Evolutionary conservation across 2,888 invertebrate genomes (phyloP).

Genomic region (Drosophila emarginata): DNA sequence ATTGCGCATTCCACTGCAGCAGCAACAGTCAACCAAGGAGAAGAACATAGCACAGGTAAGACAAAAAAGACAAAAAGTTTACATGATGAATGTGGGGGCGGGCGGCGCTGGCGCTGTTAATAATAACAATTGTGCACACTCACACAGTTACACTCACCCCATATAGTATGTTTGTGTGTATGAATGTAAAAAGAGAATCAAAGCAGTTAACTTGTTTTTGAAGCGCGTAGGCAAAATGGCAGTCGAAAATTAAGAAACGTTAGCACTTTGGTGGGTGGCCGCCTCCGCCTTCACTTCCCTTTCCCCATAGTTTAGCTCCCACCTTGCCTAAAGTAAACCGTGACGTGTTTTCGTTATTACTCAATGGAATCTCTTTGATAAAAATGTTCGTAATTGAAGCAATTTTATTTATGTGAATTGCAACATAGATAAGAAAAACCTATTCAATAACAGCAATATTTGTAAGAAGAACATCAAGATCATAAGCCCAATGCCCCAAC

Average conservation of each 20-base stretch:
- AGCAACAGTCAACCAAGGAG: constrained; percentile 33
- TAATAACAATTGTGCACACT: constrained; percentile 64
- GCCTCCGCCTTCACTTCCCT: constrained; percentile 4
- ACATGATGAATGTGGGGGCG: constrained; percentile 39
- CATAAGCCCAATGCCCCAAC: background rate
- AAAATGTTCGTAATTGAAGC: constrained; percentile 3
- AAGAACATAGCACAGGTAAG: constrained; percentile 57
- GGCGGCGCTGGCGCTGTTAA: constrained; percentile 41
- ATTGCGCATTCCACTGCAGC: constrained; percentile 71
- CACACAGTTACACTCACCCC: constrained; percentile 5
- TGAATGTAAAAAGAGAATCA: constrained; percentile 10
- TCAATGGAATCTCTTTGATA: constrained; percentile 17
- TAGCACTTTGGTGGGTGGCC: constrained; percentile 49
- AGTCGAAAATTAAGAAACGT: constrained; percentile 43
- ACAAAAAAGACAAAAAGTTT: constrained; percentile 49
- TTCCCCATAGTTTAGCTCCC: no score
- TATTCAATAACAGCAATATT: background rate
- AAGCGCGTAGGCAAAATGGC: constrained; percentile 70
- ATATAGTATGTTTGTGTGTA: constrained; percentile 4
- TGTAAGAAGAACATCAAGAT: background rate
- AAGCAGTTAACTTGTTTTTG: constrained; percentile 47
- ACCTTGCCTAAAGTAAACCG: background rate
- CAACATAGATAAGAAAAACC: constrained; percentile 1
- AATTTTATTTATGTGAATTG: background rate
- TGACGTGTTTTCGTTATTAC: constrained; percentile 24